Evolutionary conservation across 2,113 vertebrate genomes (phyloP).

Genomic region (Oreochromis spilurus): DNA sequence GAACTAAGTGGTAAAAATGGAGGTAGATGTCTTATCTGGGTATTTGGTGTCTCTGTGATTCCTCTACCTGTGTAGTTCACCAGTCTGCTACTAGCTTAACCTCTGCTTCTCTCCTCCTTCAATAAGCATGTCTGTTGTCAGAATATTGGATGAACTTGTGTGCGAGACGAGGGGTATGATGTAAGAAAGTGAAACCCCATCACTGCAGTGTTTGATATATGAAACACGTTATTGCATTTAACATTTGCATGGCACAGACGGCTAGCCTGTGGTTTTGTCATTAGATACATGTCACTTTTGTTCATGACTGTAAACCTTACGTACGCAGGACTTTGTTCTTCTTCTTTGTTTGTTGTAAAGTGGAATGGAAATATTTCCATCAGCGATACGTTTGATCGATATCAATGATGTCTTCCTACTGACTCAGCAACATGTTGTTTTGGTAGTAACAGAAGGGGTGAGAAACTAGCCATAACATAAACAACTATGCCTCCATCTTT

Average conservation of each 20-base stretch:
- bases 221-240: not conserved
- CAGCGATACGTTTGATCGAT: not conserved
- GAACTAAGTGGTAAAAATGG: not conserved
- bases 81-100: not conserved
- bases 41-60: not conserved
- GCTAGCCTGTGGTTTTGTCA: not conserved
- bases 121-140: not conserved
- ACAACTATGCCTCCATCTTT: not conserved
- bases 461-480: not conserved
- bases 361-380: conserved; percentile 50
- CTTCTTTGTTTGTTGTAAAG: not conserved
- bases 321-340: conserved; percentile 3
- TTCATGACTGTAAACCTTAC: not conserved
- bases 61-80: not conserved
- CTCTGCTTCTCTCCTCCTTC: not conserved
- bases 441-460: conserved; percentile 21
- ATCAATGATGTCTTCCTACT: not conserved
- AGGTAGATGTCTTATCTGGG: not conserved
- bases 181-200: conserved; percentile 15
- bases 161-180: not conserved
- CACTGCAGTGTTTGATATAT: not conserved
- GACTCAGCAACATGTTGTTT: conserved; percentile 37
- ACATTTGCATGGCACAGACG: not conserved
- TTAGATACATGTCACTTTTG: not conserved
- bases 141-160: not conserved